These are phyloP conservation scores for Typhlichthys subterraneus DNA, from an alignment of 2,797 vertebrate species.

Conservation along the genomic window DNA sequence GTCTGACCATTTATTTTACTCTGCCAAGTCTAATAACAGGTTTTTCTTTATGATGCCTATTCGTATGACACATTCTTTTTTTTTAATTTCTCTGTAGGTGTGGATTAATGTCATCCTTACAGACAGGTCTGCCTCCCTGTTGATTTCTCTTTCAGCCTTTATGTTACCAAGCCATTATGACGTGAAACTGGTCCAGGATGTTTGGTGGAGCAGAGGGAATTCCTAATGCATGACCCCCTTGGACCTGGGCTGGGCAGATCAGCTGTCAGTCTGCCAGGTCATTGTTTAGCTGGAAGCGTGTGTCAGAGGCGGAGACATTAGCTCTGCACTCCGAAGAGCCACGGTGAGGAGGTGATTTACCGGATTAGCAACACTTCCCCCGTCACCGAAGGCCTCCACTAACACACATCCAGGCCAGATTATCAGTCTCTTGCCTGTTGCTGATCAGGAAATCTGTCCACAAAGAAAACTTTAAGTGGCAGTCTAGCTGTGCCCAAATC, in stretches of 20 bases:
- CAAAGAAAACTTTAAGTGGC: constrained; percentile 9
- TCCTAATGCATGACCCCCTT: constrained; percentile 56
- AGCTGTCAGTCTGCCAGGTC: constrained; percentile 56
- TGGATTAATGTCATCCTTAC: constrained; percentile 4
- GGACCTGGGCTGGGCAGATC: constrained; percentile 22
- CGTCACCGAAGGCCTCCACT: constrained; percentile 26
- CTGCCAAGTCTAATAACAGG: constrained; percentile 1
- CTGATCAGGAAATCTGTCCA: not conserved
- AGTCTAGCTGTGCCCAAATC: not conserved
- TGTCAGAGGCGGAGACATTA: constrained; percentile 29
- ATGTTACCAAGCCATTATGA: constrained; percentile 46
- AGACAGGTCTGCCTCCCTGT: constrained; percentile 49
- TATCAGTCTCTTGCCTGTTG: constrained; percentile 29
- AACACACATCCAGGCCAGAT: constrained; percentile 17
- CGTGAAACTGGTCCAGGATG: constrained; percentile 53
- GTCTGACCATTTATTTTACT: not conserved
- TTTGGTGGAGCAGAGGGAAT: constrained; percentile 53
- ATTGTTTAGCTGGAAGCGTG: constrained; percentile 54
- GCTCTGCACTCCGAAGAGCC: constrained; percentile 28
- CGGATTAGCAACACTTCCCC: constrained; percentile 46
- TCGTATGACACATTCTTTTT: constrained; percentile 32
- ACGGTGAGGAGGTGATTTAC: constrained; percentile 43
- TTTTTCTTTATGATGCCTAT: constrained; percentile 10
- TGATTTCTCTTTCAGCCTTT: constrained; percentile 54
- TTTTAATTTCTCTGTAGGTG: constrained; percentile 18